phyloP scores from a whole-genome alignment of 2,797 vertebrate species.

The Peromyscus nudipes region DNA sequence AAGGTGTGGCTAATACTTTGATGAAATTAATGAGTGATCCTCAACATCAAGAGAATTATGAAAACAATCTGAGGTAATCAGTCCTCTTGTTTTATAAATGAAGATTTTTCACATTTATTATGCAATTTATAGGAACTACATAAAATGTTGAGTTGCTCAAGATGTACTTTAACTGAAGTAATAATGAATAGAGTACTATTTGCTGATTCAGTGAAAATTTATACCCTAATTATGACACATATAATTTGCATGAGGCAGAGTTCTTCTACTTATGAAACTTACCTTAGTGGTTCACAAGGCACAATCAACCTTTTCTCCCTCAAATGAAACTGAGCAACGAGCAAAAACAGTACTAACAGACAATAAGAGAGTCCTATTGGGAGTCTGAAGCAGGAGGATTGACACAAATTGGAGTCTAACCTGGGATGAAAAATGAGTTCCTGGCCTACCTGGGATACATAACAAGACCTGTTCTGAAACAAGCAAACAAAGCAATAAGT shows the following conservation, averaged over 20 bases:
- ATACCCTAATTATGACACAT: background rate
- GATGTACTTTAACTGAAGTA: background rate
- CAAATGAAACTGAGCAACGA: conserved; percentile 13
- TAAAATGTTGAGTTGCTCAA: conserved; percentile 12
- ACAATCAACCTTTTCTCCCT: background rate
- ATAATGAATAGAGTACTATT: background rate
- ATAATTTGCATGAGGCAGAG: background rate
- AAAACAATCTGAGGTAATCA: background rate
- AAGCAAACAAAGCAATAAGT: background rate
- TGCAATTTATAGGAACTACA: background rate
- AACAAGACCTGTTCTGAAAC: background rate
- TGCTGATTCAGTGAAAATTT: background rate
- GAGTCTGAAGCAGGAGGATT: background rate
- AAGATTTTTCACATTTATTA: conserved; percentile 50
- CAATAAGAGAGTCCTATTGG: background rate
- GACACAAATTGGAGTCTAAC: background rate
- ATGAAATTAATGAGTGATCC: background rate
- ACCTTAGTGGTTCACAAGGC: background rate
- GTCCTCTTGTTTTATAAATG: conserved; percentile 2
- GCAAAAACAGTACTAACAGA: background rate
- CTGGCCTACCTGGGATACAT: background rate
- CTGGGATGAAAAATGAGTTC: background rate
- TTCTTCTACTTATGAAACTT: background rate
- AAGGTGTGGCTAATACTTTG: background rate
- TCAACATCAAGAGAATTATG: background rate